Evolutionary conservation across 64 coral and sea anemone species (phyloP).

Genomic region (Stichodactyla helianthus): DNA sequence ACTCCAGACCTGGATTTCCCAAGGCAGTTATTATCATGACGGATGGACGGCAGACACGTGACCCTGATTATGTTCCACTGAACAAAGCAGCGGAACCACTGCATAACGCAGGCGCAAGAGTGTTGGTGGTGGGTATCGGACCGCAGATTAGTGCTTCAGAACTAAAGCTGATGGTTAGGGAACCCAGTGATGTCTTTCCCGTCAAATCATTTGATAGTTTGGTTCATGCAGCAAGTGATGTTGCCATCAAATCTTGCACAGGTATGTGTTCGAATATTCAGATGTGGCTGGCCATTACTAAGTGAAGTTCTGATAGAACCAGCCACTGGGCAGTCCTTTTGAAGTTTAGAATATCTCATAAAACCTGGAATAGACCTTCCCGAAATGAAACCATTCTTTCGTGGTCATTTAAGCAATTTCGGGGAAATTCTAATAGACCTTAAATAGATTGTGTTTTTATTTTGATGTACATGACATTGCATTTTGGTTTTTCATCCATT

Average conservation of each 20-base stretch:
- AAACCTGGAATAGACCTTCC: too few relatives aligned
- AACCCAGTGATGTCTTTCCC: conserved; percentile 59
- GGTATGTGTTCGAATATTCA: conserved; percentile 8
- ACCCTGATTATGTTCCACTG: conserved; percentile 58
- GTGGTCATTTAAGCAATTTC: too few relatives aligned
- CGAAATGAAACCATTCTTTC: too few relatives aligned
- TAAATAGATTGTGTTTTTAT: too few relatives aligned
- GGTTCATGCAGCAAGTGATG: conserved; percentile 13
- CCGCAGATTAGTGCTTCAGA: conserved; percentile 43
- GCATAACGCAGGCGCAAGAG: conserved; percentile 45
- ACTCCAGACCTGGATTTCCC: conserved; percentile 21
- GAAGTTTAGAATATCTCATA: too few relatives aligned
- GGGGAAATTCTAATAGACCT: too few relatives aligned
- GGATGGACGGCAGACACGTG: conserved; percentile 75
- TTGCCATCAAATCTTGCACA: conserved; percentile 30
- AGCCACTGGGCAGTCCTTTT: too few relatives aligned
- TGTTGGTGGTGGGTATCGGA: conserved; percentile 72
- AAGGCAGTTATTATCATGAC: conserved; percentile 73
- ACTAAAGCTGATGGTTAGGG: conserved; percentile 48
- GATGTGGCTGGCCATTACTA: too few relatives aligned
- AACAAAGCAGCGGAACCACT: conserved; percentile 35
- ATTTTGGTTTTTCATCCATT: too few relatives aligned
- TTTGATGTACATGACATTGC: too few relatives aligned
- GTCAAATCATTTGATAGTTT: conserved; percentile 58
- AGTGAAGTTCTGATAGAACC: too few relatives aligned